phyloP scores from a whole-genome alignment of 1,140 invertebrate species.

The Apis mellifera region DNA sequence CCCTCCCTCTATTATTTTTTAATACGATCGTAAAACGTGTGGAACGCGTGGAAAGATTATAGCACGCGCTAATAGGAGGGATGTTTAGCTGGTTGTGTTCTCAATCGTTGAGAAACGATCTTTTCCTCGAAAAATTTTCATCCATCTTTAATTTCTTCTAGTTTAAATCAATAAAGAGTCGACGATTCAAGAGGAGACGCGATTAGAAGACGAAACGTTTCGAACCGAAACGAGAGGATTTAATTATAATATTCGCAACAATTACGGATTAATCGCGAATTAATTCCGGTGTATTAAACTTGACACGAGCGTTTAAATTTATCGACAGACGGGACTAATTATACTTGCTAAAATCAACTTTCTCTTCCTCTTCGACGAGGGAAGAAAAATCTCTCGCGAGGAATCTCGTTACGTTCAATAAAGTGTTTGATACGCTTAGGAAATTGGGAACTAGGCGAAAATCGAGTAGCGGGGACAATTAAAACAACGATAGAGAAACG shows the following conservation, averaged over 20 bases:
- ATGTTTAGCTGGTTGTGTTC: too few species aligned
- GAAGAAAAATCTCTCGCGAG: too few species aligned
- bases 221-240: too few species aligned
- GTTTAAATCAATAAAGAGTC: too few species aligned
- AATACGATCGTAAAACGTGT: slow-evolving; percentile 15
- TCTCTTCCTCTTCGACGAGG: too few species aligned
- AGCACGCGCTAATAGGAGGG: slow-evolving; percentile 19
- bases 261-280: background rate
- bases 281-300: slow-evolving; percentile 3
- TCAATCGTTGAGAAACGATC: too few species aligned
- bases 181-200: too few species aligned
- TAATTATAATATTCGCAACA: slow-evolving; percentile 9
- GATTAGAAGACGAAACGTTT: too few species aligned
- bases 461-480: slow-evolving; percentile 43
- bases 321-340: background rate
- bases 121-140: too few species aligned
- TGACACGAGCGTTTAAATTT: slow-evolving; percentile 5
- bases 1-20: background rate
- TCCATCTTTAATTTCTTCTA: too few species aligned
- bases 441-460: background rate
- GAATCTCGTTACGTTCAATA: background rate
- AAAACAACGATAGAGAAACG: slow-evolving; percentile 49
- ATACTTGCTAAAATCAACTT: too few species aligned
- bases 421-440: background rate
- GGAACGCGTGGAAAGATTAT: slow-evolving; percentile 16